phyloP scores from a whole-genome alignment of 1,140 invertebrate species.

The Formica exsecta region DNA sequence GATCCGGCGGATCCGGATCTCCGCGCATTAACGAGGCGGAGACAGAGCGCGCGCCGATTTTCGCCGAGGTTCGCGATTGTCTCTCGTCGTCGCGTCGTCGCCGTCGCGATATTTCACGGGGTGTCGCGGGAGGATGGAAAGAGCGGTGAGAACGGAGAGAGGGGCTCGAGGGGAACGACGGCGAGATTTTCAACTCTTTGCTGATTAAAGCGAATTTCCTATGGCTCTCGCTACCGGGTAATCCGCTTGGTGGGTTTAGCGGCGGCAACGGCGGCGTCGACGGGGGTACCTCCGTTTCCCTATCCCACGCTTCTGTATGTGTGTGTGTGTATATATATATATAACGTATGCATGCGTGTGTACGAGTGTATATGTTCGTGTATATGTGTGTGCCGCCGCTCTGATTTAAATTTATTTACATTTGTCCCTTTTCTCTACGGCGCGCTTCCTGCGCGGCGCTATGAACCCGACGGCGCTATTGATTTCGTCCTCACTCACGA shows the following conservation, averaged over 20 bases:
- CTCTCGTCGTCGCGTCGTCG: slow-evolving; percentile 17
- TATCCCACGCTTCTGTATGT: slow-evolving; percentile 23
- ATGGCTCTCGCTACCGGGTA: slow-evolving; percentile 67
- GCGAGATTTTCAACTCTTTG: slow-evolving; percentile 72
- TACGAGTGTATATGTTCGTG: no score
- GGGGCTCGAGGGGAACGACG: background rate
- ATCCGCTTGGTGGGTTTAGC: slow-evolving; percentile 74
- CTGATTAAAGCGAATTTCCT: slow-evolving; percentile 76
- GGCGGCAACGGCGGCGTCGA: slow-evolving; percentile 7
- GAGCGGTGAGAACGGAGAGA: background rate
- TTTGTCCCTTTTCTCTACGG: slow-evolving; percentile 78
- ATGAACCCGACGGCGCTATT: slow-evolving; percentile 77
- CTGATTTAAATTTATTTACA: slow-evolving; percentile 81
- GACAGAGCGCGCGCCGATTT: slow-evolving; percentile 28
- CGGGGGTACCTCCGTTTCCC: slow-evolving; percentile 54
- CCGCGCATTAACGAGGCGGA: slow-evolving; percentile 70
- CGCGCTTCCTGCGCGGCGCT: slow-evolving; percentile 72
- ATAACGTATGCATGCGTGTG: no score
- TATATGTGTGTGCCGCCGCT: slow-evolving; percentile 28
- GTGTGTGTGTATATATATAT: no score
- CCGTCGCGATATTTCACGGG: slow-evolving; percentile 55
- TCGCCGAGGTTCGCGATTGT: slow-evolving; percentile 66
- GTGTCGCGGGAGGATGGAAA: slow-evolving; percentile 16
- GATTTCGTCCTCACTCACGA: slow-evolving; percentile 77
- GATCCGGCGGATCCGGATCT: slow-evolving; percentile 59